Percentiles rank a stretch among this genome's conserved stretches.
Conservation (phyloP, 1,140 invertebrate species). For the Papilio xuthus region DNA sequence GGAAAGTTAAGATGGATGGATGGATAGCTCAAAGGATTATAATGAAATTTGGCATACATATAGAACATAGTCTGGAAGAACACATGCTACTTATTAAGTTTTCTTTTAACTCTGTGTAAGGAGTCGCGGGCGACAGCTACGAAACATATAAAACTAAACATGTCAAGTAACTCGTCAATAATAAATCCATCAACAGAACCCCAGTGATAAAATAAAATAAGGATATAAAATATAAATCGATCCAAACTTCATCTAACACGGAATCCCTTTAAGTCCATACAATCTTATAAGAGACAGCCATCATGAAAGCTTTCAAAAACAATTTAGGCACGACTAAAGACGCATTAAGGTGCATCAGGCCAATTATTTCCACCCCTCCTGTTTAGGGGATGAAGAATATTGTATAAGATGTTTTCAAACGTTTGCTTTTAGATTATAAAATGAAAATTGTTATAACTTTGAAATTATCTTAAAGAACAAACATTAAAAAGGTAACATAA, state of each 20-base stretch:
- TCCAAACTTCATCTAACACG: conserved; percentile 28
- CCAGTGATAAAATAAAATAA: neutral
- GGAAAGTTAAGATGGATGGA: too few relatives aligned
- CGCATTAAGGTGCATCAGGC: conserved; percentile 55
- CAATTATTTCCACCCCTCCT: conserved; percentile 48
- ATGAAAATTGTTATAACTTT: conserved; percentile 20
- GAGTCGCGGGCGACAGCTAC: too few relatives aligned
- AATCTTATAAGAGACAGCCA: conserved; percentile 48
- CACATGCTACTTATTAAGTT: too few relatives aligned
- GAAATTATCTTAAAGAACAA: neutral
- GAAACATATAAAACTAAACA: neutral
- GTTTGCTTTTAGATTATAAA: conserved; percentile 27
- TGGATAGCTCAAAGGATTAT: too few relatives aligned
- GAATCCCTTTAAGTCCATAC: conserved; percentile 44
- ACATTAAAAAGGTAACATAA: neutral
- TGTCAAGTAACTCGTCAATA: neutral
- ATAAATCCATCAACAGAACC: neutral
- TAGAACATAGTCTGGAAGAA: too few relatives aligned
- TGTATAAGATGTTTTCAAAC: conserved; percentile 16
- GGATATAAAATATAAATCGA: conserved; percentile 18
- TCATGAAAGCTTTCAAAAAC: conserved; percentile 57
- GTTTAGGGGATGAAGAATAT: conserved; percentile 28
- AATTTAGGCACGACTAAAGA: conserved; percentile 67
- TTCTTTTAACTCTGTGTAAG: too few relatives aligned
- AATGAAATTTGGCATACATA: too few relatives aligned